Base-by-base conservation (phyloP, 2,888 invertebrate genomes). In the Lepidonotus clava region DNA sequence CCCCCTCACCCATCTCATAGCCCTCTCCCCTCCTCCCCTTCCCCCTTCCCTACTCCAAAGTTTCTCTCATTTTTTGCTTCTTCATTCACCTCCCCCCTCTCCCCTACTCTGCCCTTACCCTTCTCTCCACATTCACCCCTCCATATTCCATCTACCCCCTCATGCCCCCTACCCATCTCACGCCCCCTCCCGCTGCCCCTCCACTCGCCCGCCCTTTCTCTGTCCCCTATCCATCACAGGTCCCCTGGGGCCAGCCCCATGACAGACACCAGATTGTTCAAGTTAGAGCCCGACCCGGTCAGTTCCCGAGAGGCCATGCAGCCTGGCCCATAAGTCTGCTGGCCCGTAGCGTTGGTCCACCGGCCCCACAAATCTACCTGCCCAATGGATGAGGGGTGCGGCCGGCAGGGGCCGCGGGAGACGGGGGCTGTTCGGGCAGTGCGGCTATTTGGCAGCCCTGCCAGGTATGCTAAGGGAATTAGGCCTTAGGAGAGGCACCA, bases 291-390 rank as follows among this genome's bases (percentile, higher is more conserved):
- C n/a, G n/a, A n/a, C n/a, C n/a, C n/a, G n/a, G n/a, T n/a, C n/a
- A n/a, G n/a, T n/a, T n/a, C n/a, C n/a, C n/a, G n/a, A n/a, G n/a
- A n/a, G n/a, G n/a, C n/a, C n/a, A n/a, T n/a, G n/a, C n/a, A n/a
- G n/a, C n/a, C n/a, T n/a, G n/a, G n/a, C n/a, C n/a, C n/a, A n/a
- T n/a, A n/a, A n/a, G n/a, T n/a, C n/a, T n/a, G n/a, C n/a, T n/a
- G n/a, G n/a, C n/a, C n/a, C n/a, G n/a, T n/a, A n/a, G n/a, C n/a
- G n/a, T n/a, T n/a, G 71, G 71, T 34, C 71, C 38, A 11, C 71
- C 38, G 38, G 71, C 71, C 71, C 71, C 71, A 71, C 38, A 71
- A 71, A 71, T 71, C 71, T 71, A 71, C 71, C 71, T 71, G 71
- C 34, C 71, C 71, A n/a, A n/a, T n/a, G n/a, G n/a, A n/a, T n/a